These are phyloP conservation scores for Drosophila nikananu DNA, from an alignment of 1,140 invertebrate genomes.

Conservation along the genomic window DNA sequence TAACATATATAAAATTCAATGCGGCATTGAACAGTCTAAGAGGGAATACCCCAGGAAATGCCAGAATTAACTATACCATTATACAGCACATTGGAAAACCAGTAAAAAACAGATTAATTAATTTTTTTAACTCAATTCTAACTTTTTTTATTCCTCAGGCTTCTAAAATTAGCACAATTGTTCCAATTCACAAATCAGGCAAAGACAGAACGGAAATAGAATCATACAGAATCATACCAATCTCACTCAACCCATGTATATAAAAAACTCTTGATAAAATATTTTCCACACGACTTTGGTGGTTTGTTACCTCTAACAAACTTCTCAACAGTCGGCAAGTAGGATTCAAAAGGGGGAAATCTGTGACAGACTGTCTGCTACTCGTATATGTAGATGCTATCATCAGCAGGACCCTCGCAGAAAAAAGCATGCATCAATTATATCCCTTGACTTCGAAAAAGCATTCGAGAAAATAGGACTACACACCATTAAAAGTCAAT, in stretches of 20 bases:
- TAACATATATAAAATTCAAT: too few species aligned
- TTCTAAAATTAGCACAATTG: not conserved
- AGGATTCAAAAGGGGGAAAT: slow-evolving; percentile 1
- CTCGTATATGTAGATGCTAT: not conserved
- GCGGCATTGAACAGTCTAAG: too few species aligned
- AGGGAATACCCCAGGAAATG: too few species aligned
- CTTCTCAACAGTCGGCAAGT: slow-evolving; percentile 9
- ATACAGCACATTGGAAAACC: too few species aligned
- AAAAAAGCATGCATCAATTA: too few species aligned
- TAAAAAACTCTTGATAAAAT: not conserved
- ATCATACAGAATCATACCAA: slow-evolving; percentile 1
- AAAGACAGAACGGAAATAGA: too few species aligned
- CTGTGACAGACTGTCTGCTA: slow-evolving; percentile 9
- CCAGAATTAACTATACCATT: too few species aligned
- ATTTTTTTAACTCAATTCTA: too few species aligned
- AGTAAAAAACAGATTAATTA: too few species aligned
- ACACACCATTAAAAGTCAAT: not conserved
- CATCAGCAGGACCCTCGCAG: too few species aligned
- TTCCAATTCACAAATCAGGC: not conserved
- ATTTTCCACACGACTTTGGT: not conserved
- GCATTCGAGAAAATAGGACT: not conserved
- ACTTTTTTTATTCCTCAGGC: too few species aligned
- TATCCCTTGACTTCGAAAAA: not conserved
- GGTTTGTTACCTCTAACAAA: not conserved
- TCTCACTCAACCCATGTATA: not conserved